Evolutionary conservation across 2,888 invertebrate species (phyloP).

Genomic region (Agrotis puta): DNA sequence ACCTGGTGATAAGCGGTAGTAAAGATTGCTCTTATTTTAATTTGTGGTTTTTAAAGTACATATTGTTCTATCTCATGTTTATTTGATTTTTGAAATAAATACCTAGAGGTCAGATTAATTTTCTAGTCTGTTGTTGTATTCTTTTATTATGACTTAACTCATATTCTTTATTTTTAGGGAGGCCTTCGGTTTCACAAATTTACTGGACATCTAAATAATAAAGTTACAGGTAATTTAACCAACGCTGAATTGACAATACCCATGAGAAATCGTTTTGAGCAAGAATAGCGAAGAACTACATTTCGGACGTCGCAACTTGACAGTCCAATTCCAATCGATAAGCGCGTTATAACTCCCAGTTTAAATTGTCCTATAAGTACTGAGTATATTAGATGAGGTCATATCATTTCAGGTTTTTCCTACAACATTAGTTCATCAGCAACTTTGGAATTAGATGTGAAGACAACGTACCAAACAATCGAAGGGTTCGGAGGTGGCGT

Average conservation of each 20-base stretch:
- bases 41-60: no score
- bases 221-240: conserved; percentile 27
- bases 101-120: no score
- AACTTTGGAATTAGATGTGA: conserved; percentile 55
- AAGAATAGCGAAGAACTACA: no score
- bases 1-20: no score
- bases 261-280: no score
- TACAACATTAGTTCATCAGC: not conserved
- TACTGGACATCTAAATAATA: not conserved
- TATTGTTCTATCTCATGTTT: no score
- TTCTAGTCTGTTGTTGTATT: no score
- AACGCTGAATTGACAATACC: not conserved
- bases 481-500: conserved; percentile 96
- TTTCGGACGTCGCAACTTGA: no score
- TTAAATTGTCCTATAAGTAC: not conserved
- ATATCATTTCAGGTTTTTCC: conserved; percentile 9
- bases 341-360: no score
- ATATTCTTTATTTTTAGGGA: conserved; percentile 48
- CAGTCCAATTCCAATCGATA: no score
- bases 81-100: no score
- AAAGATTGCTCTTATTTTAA: no score
- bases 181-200: conserved; percentile 78
- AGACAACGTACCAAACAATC: conserved; percentile 91
- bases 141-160: not conserved
- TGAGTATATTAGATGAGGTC: not conserved